Percentiles rank a stretch among this genome's conserved stretches.
phyloP scores from a whole-genome alignment of 2,797 vertebrate species.

The Chanos chanos region DNA sequence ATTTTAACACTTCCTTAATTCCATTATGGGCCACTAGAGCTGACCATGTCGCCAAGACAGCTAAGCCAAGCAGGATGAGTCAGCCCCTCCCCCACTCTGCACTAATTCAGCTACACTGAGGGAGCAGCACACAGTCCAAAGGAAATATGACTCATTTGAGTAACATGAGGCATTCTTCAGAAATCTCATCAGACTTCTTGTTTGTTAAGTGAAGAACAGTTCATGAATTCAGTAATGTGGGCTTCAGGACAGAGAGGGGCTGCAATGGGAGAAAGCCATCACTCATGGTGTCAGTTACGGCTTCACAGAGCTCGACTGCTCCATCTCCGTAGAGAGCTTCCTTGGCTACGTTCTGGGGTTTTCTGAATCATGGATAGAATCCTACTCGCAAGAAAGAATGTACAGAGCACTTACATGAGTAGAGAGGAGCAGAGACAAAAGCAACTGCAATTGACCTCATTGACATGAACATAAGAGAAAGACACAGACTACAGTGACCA shows the following conservation, averaged over 20 bases:
- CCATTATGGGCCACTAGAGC: conserved; percentile 54
- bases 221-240: conserved; percentile 36
- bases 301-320: conserved; percentile 60
- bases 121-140: conserved; percentile 72
- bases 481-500: too few relatives aligned
- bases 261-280: conserved; percentile 53
- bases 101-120: conserved; percentile 71
- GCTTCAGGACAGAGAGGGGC: conserved; percentile 25
- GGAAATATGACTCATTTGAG: conserved; percentile 81
- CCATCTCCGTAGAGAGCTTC: conserved; percentile 58
- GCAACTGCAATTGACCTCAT: too few relatives aligned
- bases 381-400: conserved; percentile 57
- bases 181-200: conserved; percentile 71
- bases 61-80: conserved; percentile 34
- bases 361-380: conserved; percentile 72
- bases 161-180: conserved; percentile 75
- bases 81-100: conserved; percentile 60
- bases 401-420: conserved; percentile 57
- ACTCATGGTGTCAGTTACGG: conserved; percentile 53
- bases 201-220: conserved; percentile 68
- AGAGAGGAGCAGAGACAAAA: conserved; percentile 41
- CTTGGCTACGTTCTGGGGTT: conserved; percentile 66
- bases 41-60: conserved; percentile 49
- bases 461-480: too few relatives aligned
- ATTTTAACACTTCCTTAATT: conserved; percentile 54